Percentiles rank a stretch among this genome's conserved stretches.
phyloP scores from a whole-genome alignment of 2,113 vertebrate species.

The Microtus ochrogaster region DNA sequence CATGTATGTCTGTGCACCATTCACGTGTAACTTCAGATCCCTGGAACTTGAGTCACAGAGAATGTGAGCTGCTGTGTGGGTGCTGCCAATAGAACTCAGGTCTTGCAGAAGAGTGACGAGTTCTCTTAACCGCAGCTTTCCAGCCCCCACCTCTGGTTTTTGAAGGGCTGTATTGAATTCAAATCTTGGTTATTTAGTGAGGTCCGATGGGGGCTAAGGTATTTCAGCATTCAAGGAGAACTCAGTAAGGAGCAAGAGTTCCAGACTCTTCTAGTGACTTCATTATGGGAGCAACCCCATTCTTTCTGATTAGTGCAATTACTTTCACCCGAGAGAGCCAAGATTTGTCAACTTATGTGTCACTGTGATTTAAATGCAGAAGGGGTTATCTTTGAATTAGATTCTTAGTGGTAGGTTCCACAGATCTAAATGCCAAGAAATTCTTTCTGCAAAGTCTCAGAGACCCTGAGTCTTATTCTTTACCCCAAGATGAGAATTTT shows the following conservation, averaged over 20 bases:
- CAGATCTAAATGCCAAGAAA: not conserved
- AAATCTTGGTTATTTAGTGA: constrained; percentile 12
- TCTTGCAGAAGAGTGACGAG: not conserved
- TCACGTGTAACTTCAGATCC: not conserved
- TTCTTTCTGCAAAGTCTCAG: not conserved
- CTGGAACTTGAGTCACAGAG: not conserved
- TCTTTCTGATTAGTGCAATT: not conserved
- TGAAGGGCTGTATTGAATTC: not conserved
- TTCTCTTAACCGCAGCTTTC: not conserved
- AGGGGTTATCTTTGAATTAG: not conserved
- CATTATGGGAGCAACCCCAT: not conserved
- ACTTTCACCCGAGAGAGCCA: not conserved
- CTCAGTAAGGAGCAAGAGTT: not conserved
- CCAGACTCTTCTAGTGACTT: not conserved
- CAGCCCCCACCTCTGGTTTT: not conserved
- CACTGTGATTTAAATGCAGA: not conserved
- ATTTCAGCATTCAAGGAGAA: not conserved
- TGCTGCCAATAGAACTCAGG: not conserved
- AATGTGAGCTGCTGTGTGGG: not conserved
- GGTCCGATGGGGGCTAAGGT: not conserved
- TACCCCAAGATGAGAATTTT: not conserved
- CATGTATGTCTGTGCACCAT: not conserved
- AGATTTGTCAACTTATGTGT: not conserved
- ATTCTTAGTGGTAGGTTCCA: not conserved
- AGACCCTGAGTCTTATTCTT: constrained; percentile 9